These are phyloP conservation scores for Tinea pellionella DNA, from an alignment of 2,888 invertebrate genomes.

Conservation along the genomic window DNA sequence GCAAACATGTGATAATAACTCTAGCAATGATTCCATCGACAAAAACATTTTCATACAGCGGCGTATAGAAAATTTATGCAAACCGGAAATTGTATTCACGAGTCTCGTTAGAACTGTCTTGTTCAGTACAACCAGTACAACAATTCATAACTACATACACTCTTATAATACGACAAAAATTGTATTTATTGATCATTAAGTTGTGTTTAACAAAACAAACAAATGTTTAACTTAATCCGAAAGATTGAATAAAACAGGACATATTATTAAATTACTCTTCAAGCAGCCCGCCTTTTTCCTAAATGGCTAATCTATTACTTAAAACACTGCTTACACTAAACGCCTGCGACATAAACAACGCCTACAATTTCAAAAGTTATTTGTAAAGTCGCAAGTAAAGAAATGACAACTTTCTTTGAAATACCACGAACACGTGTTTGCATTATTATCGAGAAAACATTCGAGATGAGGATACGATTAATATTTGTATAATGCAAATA, in stretches of 20 bases:
- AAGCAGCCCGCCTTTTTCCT: no score
- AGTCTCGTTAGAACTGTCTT: background rate
- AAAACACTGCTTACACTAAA: no score
- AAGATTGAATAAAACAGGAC: no score
- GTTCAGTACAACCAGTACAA: background rate
- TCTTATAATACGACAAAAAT: no score
- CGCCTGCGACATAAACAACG: no score
- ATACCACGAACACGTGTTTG: background rate
- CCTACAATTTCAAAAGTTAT: no score
- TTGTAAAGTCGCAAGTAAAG: background rate
- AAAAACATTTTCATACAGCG: constrained; percentile 1
- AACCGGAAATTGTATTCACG: background rate
- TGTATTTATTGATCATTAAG: no score
- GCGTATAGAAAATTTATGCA: constrained; percentile 4
- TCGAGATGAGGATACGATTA: background rate
- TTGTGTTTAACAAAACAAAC: no score
- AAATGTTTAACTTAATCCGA: no score
- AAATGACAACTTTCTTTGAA: background rate
- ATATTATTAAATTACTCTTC: no score
- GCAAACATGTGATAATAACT: background rate
- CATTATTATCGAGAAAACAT: background rate
- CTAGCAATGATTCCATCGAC: background rate
- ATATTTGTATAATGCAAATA: background rate
- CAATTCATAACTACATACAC: no score
- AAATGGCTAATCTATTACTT: no score